Percentiles rank a stretch among this genome's conserved stretches.
Evolutionary conservation across 2,113 vertebrate species (phyloP).

Genomic region (Myrmecophaga tridactyla): DNA sequence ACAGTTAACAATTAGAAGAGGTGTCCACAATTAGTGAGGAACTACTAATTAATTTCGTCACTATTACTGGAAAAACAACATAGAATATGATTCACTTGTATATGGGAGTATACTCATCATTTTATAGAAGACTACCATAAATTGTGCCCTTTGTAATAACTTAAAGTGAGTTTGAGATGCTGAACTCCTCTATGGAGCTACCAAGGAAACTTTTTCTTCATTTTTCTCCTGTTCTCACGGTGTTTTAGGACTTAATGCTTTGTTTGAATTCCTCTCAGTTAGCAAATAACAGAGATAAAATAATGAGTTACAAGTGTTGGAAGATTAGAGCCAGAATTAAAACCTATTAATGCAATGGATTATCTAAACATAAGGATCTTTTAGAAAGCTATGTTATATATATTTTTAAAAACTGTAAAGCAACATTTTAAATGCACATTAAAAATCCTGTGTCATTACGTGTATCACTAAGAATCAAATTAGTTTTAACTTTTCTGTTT

Average conservation of each 20-base stretch:
- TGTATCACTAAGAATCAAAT: constrained; percentile 32
- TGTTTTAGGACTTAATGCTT: background rate
- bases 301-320: background rate
- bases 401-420: constrained; percentile 8
- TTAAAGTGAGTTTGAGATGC: background rate
- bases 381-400: background rate
- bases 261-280: constrained; percentile 36
- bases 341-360: constrained; percentile 25
- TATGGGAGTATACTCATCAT: background rate
- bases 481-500: constrained; percentile 36
- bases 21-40: background rate
- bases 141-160: background rate
- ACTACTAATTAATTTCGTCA: background rate
- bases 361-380: constrained; percentile 34
- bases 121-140: background rate
- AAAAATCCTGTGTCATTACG: background rate
- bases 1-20: background rate
- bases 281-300: constrained; percentile 23
- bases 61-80: background rate
- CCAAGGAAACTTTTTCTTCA: background rate
- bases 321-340: constrained; percentile 32
- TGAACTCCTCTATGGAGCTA: background rate
- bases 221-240: background rate
- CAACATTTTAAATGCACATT: constrained; percentile 23
- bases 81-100: background rate